phyloP scores from a whole-genome alignment of 2,888 invertebrate species.

The Nysson spinosus region DNA sequence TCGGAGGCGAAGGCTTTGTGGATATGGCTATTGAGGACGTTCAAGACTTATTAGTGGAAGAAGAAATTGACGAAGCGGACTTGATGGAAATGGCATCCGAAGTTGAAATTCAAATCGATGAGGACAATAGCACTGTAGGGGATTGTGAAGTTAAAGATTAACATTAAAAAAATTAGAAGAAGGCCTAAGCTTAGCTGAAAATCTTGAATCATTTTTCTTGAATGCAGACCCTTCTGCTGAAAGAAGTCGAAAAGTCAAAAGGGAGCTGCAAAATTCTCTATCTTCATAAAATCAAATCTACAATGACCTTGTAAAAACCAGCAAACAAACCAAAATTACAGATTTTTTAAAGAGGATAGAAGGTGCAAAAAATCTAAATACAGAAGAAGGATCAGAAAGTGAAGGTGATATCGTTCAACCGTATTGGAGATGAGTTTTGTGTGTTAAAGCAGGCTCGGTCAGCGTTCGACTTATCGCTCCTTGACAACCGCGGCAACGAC shows the following conservation, averaged over 20 bases:
- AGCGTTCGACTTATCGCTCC: too few relatives aligned
- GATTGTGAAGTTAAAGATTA: constrained; percentile 29
- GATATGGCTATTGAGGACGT: constrained; percentile 14
- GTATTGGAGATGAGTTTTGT: too few relatives aligned
- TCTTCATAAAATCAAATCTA: constrained; percentile 18
- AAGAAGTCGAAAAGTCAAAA: too few relatives aligned
- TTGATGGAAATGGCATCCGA: constrained; percentile 30
- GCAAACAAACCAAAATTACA: constrained; percentile 29
- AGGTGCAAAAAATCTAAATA: constrained; percentile 30
- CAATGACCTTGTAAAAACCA: constrained; percentile 39
- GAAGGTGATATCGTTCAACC: constrained; percentile 20
- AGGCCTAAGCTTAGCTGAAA: constrained; percentile 32
- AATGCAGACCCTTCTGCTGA: constrained; percentile 40
- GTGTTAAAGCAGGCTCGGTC: too few relatives aligned
- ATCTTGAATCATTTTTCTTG: constrained; percentile 43
- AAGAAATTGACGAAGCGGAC: constrained; percentile 27
- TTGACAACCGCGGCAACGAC: too few relatives aligned
- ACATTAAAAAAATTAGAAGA: constrained; percentile 39
- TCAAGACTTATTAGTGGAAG: constrained; percentile 11
- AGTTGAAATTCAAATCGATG: constrained; percentile 31
- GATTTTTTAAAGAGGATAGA: constrained; percentile 31
- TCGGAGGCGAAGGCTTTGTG: constrained; percentile 16
- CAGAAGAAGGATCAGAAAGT: constrained; percentile 28
- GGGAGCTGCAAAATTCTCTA: too few relatives aligned
- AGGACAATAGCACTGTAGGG: constrained; percentile 20